phyloP scores from a whole-genome alignment of 2,113 vertebrate species.

The Ictidomys tridecemlineatus region DNA sequence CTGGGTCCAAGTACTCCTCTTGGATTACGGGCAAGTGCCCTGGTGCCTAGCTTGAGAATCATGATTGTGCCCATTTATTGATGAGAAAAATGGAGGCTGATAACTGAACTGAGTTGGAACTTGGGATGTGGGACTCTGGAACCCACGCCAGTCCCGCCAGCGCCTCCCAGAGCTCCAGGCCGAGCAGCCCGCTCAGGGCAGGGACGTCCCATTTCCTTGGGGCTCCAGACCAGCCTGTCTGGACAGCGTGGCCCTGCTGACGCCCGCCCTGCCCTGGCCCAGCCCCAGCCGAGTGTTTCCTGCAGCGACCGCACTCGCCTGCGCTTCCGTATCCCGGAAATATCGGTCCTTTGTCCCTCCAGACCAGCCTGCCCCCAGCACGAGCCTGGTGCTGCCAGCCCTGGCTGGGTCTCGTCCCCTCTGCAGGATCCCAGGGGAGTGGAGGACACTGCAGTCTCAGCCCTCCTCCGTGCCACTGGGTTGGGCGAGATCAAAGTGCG shows the following conservation, averaged over 20 bases:
- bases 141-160: not conserved
- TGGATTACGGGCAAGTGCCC: not conserved
- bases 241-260: conserved; percentile 20
- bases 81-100: not conserved
- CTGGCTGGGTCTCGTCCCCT: conserved; percentile 36
- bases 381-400: conserved; percentile 41
- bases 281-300: conserved; percentile 74
- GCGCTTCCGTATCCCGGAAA: conserved; percentile 78
- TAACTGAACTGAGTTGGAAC: not conserved
- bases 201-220: conserved; percentile 52
- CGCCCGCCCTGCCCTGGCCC: not conserved
- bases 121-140: not conserved
- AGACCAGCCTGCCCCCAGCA: conserved; percentile 13
- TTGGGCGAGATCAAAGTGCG: not conserved
- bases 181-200: not conserved
- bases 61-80: not conserved
- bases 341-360: conserved; percentile 77
- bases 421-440: not conserved
- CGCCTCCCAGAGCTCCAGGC: not conserved
- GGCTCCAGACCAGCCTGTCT: not conserved
- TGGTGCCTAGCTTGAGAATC: not conserved
- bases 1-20: not conserved
- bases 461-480: too few species aligned
- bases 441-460: not conserved
- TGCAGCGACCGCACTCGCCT: conserved; percentile 63